These are phyloP conservation scores for Calosoma granatense DNA, from an alignment of 1,140 invertebrate species.

Conservation along the genomic window DNA sequence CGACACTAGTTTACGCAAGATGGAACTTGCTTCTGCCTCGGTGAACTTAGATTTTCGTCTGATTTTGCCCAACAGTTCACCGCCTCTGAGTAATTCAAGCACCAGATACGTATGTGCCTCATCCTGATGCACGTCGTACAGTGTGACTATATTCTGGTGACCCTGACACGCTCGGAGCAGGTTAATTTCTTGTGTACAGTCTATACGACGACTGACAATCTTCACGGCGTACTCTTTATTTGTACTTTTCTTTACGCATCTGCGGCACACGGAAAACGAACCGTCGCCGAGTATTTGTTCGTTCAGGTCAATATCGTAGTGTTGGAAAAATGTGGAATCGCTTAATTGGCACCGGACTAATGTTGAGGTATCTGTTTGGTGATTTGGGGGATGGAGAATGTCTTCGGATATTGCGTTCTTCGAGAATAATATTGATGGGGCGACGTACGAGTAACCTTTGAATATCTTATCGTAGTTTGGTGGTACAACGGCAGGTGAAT, in stretches of 20 bases:
- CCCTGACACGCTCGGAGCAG: slow-evolving; percentile 72
- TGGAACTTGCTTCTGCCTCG: slow-evolving; percentile 53
- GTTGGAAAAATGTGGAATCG: slow-evolving; percentile 77
- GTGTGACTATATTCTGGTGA: slow-evolving; percentile 78
- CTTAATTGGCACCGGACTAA: slow-evolving; percentile 36
- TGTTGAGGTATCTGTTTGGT: slow-evolving; percentile 34
- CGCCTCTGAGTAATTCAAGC: slow-evolving; percentile 74
- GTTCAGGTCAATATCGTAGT: slow-evolving; percentile 64
- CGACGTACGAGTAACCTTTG: slow-evolving; percentile 88
- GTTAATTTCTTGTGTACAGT: slow-evolving; percentile 66
- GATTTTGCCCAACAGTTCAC: slow-evolving; percentile 71
- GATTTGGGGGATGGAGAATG: slow-evolving; percentile 25
- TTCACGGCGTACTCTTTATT: slow-evolving; percentile 79
- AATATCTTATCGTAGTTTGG: slow-evolving; percentile 81
- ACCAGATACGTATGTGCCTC: slow-evolving; percentile 76
- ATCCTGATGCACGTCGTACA: slow-evolving; percentile 75
- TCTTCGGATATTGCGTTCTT: slow-evolving; percentile 69
- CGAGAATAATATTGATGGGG: slow-evolving; percentile 82
- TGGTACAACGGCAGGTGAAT: slow-evolving; percentile 83
- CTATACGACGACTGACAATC: slow-evolving; percentile 71
- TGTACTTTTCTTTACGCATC: slow-evolving; percentile 59
- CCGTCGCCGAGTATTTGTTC: slow-evolving; percentile 72
- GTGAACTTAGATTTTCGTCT: slow-evolving; percentile 54
- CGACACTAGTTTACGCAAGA: slow-evolving; percentile 68
- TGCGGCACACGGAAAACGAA: slow-evolving; percentile 79